Percentiles rank a stretch among this genome's conserved stretches.
Evolutionary conservation across 92 coral and sea anemone species (phyloP).

Genomic region (Zoanthus sociatus): DNA sequence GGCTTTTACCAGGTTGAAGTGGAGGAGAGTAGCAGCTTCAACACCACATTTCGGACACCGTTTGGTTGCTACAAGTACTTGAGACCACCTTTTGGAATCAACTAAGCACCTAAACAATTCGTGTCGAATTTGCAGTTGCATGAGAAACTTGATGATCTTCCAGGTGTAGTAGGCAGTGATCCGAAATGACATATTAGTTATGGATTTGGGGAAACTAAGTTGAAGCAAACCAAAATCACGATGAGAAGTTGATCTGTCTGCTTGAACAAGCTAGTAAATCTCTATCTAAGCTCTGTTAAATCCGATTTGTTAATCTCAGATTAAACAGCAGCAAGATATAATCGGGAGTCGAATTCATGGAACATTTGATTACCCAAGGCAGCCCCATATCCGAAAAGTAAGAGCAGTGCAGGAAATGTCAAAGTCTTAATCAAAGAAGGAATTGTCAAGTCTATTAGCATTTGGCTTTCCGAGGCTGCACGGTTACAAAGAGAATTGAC

Average conservation of each 20-base stretch:
- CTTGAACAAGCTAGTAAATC: too few relatives aligned
- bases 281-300: too few relatives aligned
- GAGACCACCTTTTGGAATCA: background rate
- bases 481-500: conserved; percentile 44
- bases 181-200: background rate
- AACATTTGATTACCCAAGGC: conserved; percentile 27
- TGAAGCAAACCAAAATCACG: background rate
- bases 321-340: conserved; percentile 40
- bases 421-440: conserved; percentile 39
- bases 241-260: background rate
- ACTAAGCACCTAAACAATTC: background rate
- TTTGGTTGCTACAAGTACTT: background rate
- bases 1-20: background rate
- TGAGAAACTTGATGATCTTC: background rate
- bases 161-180: background rate
- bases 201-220: background rate
- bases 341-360: conserved; percentile 47
- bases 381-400: conserved; percentile 39
- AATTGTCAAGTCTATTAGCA: conserved; percentile 38
- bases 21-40: background rate
- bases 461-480: conserved; percentile 22
- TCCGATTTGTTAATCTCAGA: too few relatives aligned
- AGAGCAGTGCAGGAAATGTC: conserved; percentile 44
- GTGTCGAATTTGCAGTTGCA: background rate
- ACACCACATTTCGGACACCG: too few relatives aligned